Evolutionary conservation across 1,140 invertebrate genomes (phyloP), one percentile per base, ranked within the genome.

Genomic region (Ctenoplectra terminalis): DNA sequence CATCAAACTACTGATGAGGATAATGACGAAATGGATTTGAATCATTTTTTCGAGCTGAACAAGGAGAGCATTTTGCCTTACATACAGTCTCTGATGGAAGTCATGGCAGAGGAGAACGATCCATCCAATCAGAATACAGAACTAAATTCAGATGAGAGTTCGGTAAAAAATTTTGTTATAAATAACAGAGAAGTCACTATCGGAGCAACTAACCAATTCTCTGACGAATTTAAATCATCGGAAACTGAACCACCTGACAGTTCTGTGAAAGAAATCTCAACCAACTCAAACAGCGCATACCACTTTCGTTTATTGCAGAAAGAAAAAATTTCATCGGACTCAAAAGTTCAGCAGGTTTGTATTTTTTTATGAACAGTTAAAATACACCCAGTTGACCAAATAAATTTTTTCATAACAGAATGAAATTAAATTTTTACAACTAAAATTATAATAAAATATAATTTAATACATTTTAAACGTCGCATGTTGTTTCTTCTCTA

Each of bases 41-140:
- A 71, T 48, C 29, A 48, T 9, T 60, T 78, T 4, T 23, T 60
- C 1, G 66, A 70, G 20, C 6, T 48, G 6, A 58, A 78, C 7
- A 48, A 37, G 15, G 75, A 70, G 0, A 56, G 23, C 15, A 15
- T 70, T 2, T 46, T 78, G 2, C 52, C 75, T 48, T 70, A 78
- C 6, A 37, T 78, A 50, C 31, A 78, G 17, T 50, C 8, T 2
- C 0, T 78, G 7, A 60, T 78, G 31, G 54, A 78, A 48, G 52
- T 29, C 6, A 29, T 78, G 17, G 26, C 71, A 7, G 43, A 48
- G 9, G 66, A 60, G 1, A 48, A 50, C 5, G 31, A 37, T 40
- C 11, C 46, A 13, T 26, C 4, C 4, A 43, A 11, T 34, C n/a
- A 23, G 20, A n/a, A 17, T 3, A 17, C n/a, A 13, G 54, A 71